Evolutionary conservation across 2,888 invertebrate species (phyloP).

Genomic region (Micoletzkya japonica): DNA sequence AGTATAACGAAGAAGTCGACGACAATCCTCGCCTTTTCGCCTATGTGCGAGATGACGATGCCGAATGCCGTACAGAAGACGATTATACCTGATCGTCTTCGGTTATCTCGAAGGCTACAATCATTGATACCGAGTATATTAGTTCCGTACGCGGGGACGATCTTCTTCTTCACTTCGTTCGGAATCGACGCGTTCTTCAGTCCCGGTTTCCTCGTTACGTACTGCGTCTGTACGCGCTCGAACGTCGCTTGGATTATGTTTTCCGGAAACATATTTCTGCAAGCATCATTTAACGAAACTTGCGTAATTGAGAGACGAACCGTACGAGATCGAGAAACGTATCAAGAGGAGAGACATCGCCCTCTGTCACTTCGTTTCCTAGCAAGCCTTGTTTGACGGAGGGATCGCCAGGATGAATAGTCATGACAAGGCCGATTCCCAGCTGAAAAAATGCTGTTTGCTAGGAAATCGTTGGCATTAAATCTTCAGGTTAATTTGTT

Average conservation of each 20-base stretch:
- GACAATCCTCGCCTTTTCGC: constrained; percentile 63
- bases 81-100: constrained; percentile 74
- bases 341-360: constrained; percentile 71
- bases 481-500: no score
- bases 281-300: constrained; percentile 15
- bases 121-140: constrained; percentile 70
- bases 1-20: constrained; percentile 86
- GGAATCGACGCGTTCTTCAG: neutral
- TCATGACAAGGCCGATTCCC: constrained; percentile 72
- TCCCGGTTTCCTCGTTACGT: constrained; percentile 36
- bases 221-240: constrained; percentile 61
- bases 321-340: constrained; percentile 86
- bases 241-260: constrained; percentile 81
- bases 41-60: constrained; percentile 84
- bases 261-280: constrained; percentile 87
- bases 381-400: constrained; percentile 59
- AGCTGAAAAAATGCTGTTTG: constrained; percentile 50
- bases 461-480: no score
- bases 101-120: neutral
- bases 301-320: constrained; percentile 66
- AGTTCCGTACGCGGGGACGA: constrained; percentile 69
- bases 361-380: constrained; percentile 43
- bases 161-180: constrained; percentile 36
- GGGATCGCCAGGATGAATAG: constrained; percentile 73
- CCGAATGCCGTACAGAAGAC: constrained; percentile 89